These are phyloP conservation scores for Struthidea cinerea DNA, from an alignment of 2,113 vertebrate genomes.

Conservation along the genomic window DNA sequence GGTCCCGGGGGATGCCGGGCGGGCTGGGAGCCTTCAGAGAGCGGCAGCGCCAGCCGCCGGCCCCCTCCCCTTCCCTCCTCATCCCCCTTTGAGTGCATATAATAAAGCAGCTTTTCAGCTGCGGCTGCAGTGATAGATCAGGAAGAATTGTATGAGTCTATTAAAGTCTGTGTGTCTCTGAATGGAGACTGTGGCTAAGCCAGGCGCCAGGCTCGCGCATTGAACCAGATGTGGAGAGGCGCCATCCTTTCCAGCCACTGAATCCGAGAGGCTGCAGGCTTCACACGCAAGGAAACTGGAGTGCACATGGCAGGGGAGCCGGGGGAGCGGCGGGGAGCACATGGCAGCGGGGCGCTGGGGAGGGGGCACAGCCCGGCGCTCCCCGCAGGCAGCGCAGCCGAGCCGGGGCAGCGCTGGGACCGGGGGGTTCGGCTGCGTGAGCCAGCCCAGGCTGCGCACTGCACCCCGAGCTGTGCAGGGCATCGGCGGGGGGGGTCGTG, in stretches of 20 bases:
- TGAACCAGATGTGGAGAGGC: slow-evolving; percentile 84
- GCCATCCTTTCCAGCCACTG: slow-evolving; percentile 74
- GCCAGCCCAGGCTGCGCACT: accelerated
- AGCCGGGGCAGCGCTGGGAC: neutral
- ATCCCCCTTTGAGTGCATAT: slow-evolving; percentile 20
- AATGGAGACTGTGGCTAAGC: slow-evolving; percentile 77
- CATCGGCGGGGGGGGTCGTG: accelerated
- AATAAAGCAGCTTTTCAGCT: slow-evolving; percentile 62
- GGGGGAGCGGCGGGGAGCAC: slow-evolving; percentile 39
- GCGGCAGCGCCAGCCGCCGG: neutral
- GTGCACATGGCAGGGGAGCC: slow-evolving; percentile 71
- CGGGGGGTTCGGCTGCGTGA: accelerated
- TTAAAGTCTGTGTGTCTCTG: slow-evolving; percentile 74
- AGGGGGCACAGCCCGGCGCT: neutral
- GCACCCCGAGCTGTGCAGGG: neutral
- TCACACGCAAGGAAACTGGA: slow-evolving; percentile 79
- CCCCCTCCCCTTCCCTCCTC: slow-evolving; percentile 43
- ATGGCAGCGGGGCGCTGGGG: neutral
- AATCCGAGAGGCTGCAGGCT: slow-evolving; percentile 59
- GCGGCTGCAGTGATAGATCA: slow-evolving; percentile 59
- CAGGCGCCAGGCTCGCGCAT: slow-evolving; percentile 79
- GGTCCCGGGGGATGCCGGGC: neutral
- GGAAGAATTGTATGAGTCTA: slow-evolving; percentile 66
- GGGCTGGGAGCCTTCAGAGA: neutral
- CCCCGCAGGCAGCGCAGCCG: neutral